Conservation (phyloP, 2,888 invertebrate species). For the Caradrina kadenii region DNA sequence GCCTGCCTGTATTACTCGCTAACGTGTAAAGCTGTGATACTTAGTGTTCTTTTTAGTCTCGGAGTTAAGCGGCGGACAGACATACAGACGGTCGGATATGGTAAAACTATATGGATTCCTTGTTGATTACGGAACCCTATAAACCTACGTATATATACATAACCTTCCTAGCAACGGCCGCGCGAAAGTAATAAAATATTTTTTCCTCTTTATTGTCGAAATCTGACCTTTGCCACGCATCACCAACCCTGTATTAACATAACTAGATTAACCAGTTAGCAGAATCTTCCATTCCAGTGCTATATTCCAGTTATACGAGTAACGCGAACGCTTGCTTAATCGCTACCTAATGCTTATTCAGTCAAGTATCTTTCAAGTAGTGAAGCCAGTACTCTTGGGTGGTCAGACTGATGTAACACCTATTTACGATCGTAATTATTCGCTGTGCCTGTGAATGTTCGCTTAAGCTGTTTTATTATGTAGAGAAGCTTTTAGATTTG, state of each 20-base stretch:
- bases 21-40: no score
- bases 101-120: no score
- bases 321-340: conserved; percentile 40
- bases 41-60: no score
- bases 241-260: conserved; percentile 65
- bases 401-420: conserved; percentile 27
- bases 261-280: conserved; percentile 71
- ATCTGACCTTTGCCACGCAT: conserved; percentile 65
- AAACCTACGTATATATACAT: neutral
- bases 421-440: conserved; percentile 31
- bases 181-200: conserved; percentile 9
- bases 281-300: conserved; percentile 61
- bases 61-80: no score
- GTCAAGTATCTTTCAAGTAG: conserved; percentile 45
- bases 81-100: no score
- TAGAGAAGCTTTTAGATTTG: no score
- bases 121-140: no score
- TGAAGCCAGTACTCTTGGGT: conserved; percentile 34
- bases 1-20: no score
- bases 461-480: conserved; percentile 18
- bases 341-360: conserved; percentile 40
- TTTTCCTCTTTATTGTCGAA: conserved; percentile 50
- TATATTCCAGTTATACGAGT: conserved; percentile 49
- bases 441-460: neutral
- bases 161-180: conserved; percentile 25